Evolutionary conservation across 2,888 invertebrate genomes (phyloP).

Genomic region (Lasioglossum malachurum): DNA sequence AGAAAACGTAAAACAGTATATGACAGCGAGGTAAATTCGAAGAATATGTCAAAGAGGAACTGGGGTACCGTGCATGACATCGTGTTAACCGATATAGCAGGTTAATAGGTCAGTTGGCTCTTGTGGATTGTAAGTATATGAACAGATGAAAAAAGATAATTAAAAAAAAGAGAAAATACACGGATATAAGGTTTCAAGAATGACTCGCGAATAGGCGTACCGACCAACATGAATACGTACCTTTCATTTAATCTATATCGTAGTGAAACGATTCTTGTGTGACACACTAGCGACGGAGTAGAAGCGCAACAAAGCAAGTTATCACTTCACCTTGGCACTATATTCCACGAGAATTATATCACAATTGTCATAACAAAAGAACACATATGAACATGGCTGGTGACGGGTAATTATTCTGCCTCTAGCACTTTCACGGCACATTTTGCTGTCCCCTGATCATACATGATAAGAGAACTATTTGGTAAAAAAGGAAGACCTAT

Average conservation of each 20-base stretch:
- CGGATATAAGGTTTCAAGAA: slow-evolving; percentile 42
- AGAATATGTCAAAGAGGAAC: slow-evolving; percentile 56
- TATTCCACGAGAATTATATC: slow-evolving; percentile 72
- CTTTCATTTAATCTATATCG: slow-evolving; percentile 78
- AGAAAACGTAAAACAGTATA: slow-evolving; percentile 23
- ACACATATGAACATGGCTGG: slow-evolving; percentile 76
- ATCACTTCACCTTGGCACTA: slow-evolving; percentile 68
- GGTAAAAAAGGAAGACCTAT: slow-evolving; percentile 52
- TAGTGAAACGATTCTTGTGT: slow-evolving; percentile 44
- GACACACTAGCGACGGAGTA: slow-evolving; percentile 38
- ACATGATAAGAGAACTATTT: slow-evolving; percentile 63
- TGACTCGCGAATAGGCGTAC: slow-evolving; percentile 54
- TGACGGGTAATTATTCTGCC: slow-evolving; percentile 73
- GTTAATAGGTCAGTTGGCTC: slow-evolving; percentile 59
- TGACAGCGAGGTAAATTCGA: slow-evolving; percentile 40
- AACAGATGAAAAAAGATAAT: slow-evolving; percentile 24
- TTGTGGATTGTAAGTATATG: slow-evolving; percentile 14
- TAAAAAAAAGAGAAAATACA: slow-evolving; percentile 37
- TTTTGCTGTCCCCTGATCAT: slow-evolving; percentile 73
- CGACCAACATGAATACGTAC: slow-evolving; percentile 65
- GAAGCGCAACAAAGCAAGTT: slow-evolving; percentile 52
- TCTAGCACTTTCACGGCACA: slow-evolving; percentile 76
- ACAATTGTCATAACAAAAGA: slow-evolving; percentile 79
- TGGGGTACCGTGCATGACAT: slow-evolving; percentile 41
- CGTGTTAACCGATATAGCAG: slow-evolving; percentile 51